Evolutionary conservation across 2,797 vertebrate genomes (phyloP).

Genomic region (Spea hammondii): DNA sequence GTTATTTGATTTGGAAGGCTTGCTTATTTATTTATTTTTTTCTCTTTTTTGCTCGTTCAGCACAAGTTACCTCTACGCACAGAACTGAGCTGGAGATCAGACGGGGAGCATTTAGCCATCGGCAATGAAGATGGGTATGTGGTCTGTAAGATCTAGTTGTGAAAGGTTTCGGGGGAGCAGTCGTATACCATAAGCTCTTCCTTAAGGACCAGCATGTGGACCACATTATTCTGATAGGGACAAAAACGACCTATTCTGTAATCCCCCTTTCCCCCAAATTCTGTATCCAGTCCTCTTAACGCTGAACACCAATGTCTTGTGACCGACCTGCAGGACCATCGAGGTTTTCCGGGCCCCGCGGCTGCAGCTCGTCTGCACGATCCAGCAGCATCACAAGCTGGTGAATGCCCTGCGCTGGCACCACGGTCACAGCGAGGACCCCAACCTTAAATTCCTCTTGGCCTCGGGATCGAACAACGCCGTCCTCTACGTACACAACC

Average conservation of each 20-base stretch:
- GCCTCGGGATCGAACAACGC: conserved; percentile 95
- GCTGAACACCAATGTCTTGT: background rate
- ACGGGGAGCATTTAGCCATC: conserved; percentile 84
- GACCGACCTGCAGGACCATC: conserved; percentile 74
- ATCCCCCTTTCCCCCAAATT: too few relatives aligned
- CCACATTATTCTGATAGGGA: too few relatives aligned
- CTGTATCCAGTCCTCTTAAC: too few relatives aligned
- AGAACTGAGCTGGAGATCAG: conserved; percentile 94
- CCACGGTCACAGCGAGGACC: conserved; percentile 71
- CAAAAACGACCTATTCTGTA: too few relatives aligned
- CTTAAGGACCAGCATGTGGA: too few relatives aligned
- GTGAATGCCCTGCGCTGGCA: conserved; percentile 91
- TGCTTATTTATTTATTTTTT: background rate
- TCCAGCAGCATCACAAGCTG: conserved; percentile 95
- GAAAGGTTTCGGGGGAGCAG: too few relatives aligned
- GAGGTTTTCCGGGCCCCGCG: conserved; percentile 81
- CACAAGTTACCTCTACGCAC: conserved; percentile 90
- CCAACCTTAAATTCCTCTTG: conserved; percentile 76
- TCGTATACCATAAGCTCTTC: too few relatives aligned
- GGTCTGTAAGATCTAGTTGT: background rate
- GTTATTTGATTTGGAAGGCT: too few relatives aligned
- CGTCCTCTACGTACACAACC: conserved; percentile 82
- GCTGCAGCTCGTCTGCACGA: conserved; percentile 82
- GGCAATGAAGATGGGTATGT: conserved; percentile 98
- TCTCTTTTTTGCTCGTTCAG: conserved; percentile 64